phyloP scores from a whole-genome alignment of 2,888 invertebrate species.

The Aphidius colemani region DNA sequence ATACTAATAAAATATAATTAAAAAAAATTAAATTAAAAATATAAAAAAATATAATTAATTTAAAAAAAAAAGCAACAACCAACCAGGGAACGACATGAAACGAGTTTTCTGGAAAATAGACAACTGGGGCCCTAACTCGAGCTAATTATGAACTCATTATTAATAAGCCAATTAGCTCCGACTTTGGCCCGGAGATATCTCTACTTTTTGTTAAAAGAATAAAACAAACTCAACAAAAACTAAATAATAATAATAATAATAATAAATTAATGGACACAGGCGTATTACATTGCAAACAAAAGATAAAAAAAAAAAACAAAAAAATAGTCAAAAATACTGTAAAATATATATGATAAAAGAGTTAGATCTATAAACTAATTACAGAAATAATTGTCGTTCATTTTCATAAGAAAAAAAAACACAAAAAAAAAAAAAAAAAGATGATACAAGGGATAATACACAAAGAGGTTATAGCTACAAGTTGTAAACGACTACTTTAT shows the following conservation, averaged over 20 bases:
- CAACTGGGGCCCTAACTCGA: slow-evolving; percentile 37
- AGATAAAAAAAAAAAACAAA: slow-evolving; percentile 17
- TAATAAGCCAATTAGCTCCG: slow-evolving; percentile 49
- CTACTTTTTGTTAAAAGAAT: slow-evolving; percentile 15
- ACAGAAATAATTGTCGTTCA: slow-evolving; percentile 8
- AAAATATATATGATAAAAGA: not conserved
- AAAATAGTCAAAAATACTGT: slow-evolving; percentile 6
- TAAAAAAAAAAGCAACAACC: slow-evolving; percentile 33
- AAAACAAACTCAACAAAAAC: not conserved
- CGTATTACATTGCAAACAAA: slow-evolving; percentile 15
- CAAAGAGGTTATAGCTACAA: slow-evolving; percentile 60
- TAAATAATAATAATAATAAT: slow-evolving; percentile 9
- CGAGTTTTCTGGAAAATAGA: slow-evolving; percentile 34
- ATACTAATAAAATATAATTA: slow-evolving; percentile 5
- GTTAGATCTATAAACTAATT: slow-evolving; percentile 19
- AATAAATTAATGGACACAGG: slow-evolving; percentile 8
- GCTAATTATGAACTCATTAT: slow-evolving; percentile 51
- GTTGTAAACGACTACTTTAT: slow-evolving; percentile 60
- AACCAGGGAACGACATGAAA: slow-evolving; percentile 45
- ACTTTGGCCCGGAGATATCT: slow-evolving; percentile 19
- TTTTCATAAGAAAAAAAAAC: slow-evolving; percentile 26
- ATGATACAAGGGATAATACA: slow-evolving; percentile 57
- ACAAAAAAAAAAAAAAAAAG: slow-evolving; percentile 33
- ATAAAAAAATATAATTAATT: no score
- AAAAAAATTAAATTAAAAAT: slow-evolving; percentile 10